These are phyloP conservation scores for Steinernema feltiae DNA, from an alignment of 1,140 invertebrate species.

Conservation along the genomic window DNA sequence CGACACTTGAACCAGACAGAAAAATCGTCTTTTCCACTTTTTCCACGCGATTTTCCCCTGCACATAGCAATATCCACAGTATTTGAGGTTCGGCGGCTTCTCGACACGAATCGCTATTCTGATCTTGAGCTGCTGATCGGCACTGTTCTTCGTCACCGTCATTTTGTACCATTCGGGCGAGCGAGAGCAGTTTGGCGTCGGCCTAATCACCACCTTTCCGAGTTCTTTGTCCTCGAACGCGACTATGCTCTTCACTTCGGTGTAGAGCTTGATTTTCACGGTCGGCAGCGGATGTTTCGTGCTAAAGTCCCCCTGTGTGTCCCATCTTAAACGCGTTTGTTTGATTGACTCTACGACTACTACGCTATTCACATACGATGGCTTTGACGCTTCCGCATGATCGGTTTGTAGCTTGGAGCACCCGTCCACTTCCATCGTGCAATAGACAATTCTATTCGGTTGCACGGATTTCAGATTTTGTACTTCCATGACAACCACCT, in stretches of 20 bases:
- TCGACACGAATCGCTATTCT: conserved; percentile 97
- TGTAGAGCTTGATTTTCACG: conserved; percentile 80
- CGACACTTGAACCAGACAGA: conserved; percentile 93
- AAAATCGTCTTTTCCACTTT: conserved; percentile 98
- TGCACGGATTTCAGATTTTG: conserved; percentile 91
- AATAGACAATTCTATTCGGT: conserved; percentile 95
- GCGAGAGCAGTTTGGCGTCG: conserved; percentile 60
- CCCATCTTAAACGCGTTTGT: conserved; percentile 58
- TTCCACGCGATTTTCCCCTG: conserved; percentile 97
- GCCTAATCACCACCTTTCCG: conserved; percentile 68
- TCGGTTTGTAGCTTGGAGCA: conserved; percentile 97
- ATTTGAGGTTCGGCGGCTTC: conserved; percentile 98
- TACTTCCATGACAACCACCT: conserved; percentile 97
- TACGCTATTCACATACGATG: conserved; percentile 20
- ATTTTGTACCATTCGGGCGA: conserved; percentile 93
- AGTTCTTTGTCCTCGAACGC: conserved; percentile 97
- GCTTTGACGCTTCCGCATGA: conserved; percentile 96
- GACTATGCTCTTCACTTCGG: conserved; percentile 91
- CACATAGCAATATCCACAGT: conserved; percentile 85
- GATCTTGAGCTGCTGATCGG: conserved; percentile 89
- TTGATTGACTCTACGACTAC: conserved; percentile 12
- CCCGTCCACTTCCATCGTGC: conserved; percentile 96
- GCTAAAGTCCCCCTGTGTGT: conserved; percentile 87
- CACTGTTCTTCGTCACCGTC: conserved; percentile 83
- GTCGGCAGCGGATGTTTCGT: conserved; percentile 90